phyloP scores from a whole-genome alignment of 1,140 invertebrate species.

The Gyrodactylus salaris region DNA sequence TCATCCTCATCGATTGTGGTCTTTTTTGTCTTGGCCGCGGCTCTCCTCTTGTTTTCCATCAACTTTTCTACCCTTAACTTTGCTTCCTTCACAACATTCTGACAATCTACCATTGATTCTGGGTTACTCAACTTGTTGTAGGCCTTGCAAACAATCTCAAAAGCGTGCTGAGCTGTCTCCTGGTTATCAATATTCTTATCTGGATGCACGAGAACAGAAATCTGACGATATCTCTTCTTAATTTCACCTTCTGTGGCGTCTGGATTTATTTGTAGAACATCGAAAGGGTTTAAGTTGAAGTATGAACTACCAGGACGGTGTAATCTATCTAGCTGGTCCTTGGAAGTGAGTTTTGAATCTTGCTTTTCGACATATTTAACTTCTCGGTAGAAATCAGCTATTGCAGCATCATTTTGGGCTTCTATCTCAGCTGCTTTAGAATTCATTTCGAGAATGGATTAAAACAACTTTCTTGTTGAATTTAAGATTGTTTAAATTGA shows the following conservation, averaged over 20 bases:
- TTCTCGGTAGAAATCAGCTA: neutral
- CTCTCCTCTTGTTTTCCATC: slow-evolving; percentile 37
- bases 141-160: slow-evolving; percentile 53
- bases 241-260: slow-evolving; percentile 52
- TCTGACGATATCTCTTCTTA: slow-evolving; percentile 70
- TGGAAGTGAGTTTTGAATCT: slow-evolving; percentile 3
- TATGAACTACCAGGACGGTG: slow-evolving; percentile 3
- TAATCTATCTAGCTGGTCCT: slow-evolving; percentile 5
- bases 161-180: slow-evolving; percentile 50
- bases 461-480: too few species aligned
- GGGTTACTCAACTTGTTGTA: slow-evolving; percentile 85
- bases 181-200: slow-evolving; percentile 83
- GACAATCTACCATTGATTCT: slow-evolving; percentile 55
- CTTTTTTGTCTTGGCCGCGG: slow-evolving; percentile 36
- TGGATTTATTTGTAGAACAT: slow-evolving; percentile 32
- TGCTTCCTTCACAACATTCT: slow-evolving; percentile 84
- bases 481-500: too few species aligned
- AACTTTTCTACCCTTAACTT: slow-evolving; percentile 19
- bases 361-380: slow-evolving; percentile 1
- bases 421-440: neutral
- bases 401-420: neutral
- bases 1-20: slow-evolving; percentile 1
- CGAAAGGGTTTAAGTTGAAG: slow-evolving; percentile 6
- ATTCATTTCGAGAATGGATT: too few species aligned
- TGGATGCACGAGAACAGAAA: slow-evolving; percentile 56